These are phyloP conservation scores for Oscheius sp. DNA, from an alignment of 2,888 invertebrate genomes.

Conservation along the genomic window DNA sequence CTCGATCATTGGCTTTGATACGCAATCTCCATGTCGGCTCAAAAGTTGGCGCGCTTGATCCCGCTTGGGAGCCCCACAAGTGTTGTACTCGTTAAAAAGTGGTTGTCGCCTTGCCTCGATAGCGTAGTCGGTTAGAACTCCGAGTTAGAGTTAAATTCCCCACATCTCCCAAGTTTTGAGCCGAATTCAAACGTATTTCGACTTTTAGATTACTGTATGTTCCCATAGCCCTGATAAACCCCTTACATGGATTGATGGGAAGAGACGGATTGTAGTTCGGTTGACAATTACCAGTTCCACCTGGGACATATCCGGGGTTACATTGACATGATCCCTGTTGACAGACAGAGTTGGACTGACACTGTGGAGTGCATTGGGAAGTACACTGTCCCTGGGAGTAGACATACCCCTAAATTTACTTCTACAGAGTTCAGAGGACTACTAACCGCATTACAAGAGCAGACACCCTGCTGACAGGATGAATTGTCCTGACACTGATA, in stretches of 20 bases:
- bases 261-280: conserved; percentile 10
- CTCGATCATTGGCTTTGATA: no score
- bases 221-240: not conserved
- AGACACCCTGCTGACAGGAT: conserved; percentile 28
- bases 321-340: conserved; percentile 36
- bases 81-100: no score
- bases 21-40: no score
- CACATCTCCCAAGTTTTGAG: no score
- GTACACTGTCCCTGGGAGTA: conserved; percentile 31
- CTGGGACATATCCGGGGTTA: conserved; percentile 28
- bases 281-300: conserved; percentile 8
- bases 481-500: conserved; percentile 21
- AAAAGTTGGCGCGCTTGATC: no score
- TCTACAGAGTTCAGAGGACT: not conserved
- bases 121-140: no score
- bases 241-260: conserved; percentile 30
- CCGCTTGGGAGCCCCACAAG: no score
- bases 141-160: no score
- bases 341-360: conserved; percentile 29
- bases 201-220: not conserved
- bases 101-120: no score
- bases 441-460: conserved; percentile 21
- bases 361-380: conserved; percentile 20
- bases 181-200: no score
- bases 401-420: conserved; percentile 33